Percentiles rank a stretch among this genome's conserved stretches.
These are phyloP conservation scores for Torymus auratus DNA, from an alignment of 2,888 invertebrate species.

Conservation along the genomic window DNA sequence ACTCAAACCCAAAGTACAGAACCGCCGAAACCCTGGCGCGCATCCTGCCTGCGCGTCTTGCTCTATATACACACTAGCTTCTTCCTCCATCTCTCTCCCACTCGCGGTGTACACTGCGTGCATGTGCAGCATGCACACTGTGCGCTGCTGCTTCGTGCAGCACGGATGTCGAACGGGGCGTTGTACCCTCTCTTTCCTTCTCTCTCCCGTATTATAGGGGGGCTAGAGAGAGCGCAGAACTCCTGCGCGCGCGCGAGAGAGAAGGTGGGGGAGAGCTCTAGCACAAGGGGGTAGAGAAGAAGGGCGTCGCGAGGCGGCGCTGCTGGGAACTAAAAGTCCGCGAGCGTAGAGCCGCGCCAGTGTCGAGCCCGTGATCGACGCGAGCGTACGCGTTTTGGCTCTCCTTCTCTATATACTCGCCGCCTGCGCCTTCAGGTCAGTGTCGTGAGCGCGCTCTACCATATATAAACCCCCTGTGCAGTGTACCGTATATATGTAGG, in stretches of 20 bases:
- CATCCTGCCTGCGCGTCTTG: no score
- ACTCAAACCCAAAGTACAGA: no score
- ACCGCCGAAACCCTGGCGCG: no score
- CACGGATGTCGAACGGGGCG: slow-evolving; percentile 50
- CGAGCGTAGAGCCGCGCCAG: slow-evolving; percentile 71
- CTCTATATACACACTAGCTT: no score
- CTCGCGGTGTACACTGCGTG: no score
- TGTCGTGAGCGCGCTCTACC: no score
- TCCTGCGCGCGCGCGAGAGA: slow-evolving; percentile 13
- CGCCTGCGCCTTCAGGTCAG: no score
- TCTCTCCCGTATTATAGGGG: slow-evolving; percentile 19
- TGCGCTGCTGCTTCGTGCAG: not conserved
- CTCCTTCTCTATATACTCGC: no score
- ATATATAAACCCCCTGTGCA: no score
- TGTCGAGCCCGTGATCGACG: slow-evolving; percentile 75
- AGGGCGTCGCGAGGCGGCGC: slow-evolving; percentile 73
- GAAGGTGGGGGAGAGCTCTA: slow-evolving; percentile 29
- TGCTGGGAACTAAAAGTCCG: slow-evolving; percentile 73
- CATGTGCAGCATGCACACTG: no score
- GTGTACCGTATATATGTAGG: no score
- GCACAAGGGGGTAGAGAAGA: slow-evolving; percentile 31
- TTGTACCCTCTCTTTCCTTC: slow-evolving; percentile 20
- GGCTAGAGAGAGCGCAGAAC: slow-evolving; percentile 2
- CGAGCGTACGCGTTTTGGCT: slow-evolving; percentile 70
- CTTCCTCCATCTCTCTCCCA: no score